A percentile compares a stretch with the other conserved stretches of the same genome.
Evolutionary conservation across 2,113 vertebrate genomes (phyloP).

Genomic region (Laticauda laticaudata): DNA sequence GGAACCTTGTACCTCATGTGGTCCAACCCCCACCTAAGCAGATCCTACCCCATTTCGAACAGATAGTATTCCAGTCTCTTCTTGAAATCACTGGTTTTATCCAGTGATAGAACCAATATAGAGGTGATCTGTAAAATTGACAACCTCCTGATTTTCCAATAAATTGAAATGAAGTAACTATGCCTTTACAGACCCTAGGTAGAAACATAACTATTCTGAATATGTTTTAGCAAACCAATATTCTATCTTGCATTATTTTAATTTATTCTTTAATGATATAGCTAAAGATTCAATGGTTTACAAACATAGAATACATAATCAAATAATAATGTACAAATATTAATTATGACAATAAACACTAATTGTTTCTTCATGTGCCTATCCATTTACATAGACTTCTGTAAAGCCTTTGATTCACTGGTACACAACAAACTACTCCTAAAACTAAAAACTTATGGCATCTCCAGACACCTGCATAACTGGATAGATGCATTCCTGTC

Average conservation of each 20-base stretch:
- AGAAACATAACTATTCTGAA: not conserved
- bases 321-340: not conserved
- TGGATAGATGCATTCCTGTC: too few relatives aligned
- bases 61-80: too few relatives aligned
- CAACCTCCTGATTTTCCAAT: not conserved
- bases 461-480: too few relatives aligned
- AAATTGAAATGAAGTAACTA: not conserved
- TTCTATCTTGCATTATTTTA: not conserved
- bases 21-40: too few relatives aligned
- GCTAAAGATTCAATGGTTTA: not conserved
- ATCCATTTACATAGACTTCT: not conserved
- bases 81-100: too few relatives aligned
- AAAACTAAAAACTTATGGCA: too few relatives aligned
- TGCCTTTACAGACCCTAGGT: not conserved
- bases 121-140: not conserved
- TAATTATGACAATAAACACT: not conserved
- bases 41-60: too few relatives aligned
- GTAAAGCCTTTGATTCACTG: too few relatives aligned
- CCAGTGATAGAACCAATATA: not conserved
- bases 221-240: not conserved
- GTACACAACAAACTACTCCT: too few relatives aligned
- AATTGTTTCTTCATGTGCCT: not conserved
- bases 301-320: not conserved
- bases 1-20: too few relatives aligned
- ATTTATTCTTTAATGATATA: not conserved